Base-by-base conservation (phyloP, 2,113 vertebrate genomes). In the Hydropotes inermis region DNA sequence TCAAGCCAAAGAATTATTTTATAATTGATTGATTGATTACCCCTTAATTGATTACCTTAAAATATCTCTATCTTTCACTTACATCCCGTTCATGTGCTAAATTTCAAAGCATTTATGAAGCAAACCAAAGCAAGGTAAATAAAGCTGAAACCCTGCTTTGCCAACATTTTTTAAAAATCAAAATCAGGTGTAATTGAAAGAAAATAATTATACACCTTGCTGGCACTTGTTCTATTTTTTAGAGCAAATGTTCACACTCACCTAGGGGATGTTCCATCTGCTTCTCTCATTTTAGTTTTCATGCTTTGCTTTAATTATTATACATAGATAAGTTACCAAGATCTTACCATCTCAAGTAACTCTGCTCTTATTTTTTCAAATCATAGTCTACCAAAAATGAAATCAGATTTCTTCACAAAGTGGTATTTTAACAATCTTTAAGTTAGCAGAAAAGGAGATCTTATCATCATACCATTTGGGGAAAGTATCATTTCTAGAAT, bases 311-410 rank as follows among this genome's bases (percentile, higher is more conserved):
- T 93, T 93, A 97, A 98, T 93, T 94, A 95, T 64, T 82, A 67
- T 21, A 84, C n/a, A 36, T 19, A 95, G 76, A 88, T 96, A 91
- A 97, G 98, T 45, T 83, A 97, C 30, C 83, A 81, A 60, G 60
- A 89, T 85, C 97, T 97, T 83, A 61, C 88, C 79, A 60, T 0
- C 0, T 82, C 85, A 95, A 95, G 96, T 95, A 64, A 61, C 58
- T 3, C n/a, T 70, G 97, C 96, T 60, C 89, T 97, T 95, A 97
- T 93, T 98, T 92, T 97, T 98, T 95, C 95, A 96, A 98, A 97
- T 74, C 60, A 97, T 33, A 83, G 30, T 94, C 4, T 83, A 95
- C 76, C 97, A 96, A 95, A 97, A 87, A 58, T 45, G 12, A 97
- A 97, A 91, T 81, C 57, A 94, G 30, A 83, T 76, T 87, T 93